phyloP scores from a whole-genome alignment of 2,888 invertebrate species.

The Drosophila pegasa region DNA sequence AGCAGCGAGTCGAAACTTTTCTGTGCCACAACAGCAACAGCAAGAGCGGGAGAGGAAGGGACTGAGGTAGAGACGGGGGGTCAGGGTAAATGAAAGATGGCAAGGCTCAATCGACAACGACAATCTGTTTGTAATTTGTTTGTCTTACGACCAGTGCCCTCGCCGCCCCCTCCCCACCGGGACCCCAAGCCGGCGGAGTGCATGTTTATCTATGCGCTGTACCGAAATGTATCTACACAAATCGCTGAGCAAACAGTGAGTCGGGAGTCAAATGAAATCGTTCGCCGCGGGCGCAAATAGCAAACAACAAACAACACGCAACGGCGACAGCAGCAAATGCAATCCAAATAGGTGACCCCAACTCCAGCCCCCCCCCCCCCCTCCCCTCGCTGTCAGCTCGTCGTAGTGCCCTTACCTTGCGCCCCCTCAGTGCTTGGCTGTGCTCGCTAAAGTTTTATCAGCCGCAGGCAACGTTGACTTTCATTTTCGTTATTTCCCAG shows the following conservation, averaged over 20 bases:
- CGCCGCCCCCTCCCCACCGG: not conserved
- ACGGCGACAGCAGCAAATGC: conserved; percentile 35
- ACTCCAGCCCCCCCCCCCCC: not conserved
- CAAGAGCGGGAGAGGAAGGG: not conserved
- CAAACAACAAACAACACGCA: conserved; percentile 34
- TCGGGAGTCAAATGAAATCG: conserved; percentile 48
- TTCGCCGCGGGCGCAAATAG: conserved; percentile 53
- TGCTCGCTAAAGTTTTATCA: conserved; percentile 57
- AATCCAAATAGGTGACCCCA: conserved; percentile 42
- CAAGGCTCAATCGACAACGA: conserved; percentile 55
- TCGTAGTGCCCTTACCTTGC: not conserved
- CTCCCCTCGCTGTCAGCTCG: not conserved
- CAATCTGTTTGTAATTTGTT: conserved; percentile 80
- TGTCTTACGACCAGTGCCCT: conserved; percentile 43
- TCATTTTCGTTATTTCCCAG: conserved; percentile 49
- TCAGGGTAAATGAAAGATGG: not conserved
- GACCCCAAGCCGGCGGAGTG: conserved; percentile 4
- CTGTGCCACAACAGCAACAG: not conserved
- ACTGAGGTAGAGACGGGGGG: not conserved
- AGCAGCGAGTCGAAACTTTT: conserved; percentile 32
- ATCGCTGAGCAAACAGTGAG: conserved; percentile 53
- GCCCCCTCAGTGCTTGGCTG: too few species aligned
- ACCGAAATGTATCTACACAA: conserved; percentile 51
- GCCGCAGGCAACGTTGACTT: conserved; percentile 50
- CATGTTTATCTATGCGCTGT: conserved; percentile 54